These are phyloP conservation scores for Melanogrammus aeglefinus DNA, from an alignment of 2,797 vertebrate genomes.

Conservation along the genomic window DNA sequence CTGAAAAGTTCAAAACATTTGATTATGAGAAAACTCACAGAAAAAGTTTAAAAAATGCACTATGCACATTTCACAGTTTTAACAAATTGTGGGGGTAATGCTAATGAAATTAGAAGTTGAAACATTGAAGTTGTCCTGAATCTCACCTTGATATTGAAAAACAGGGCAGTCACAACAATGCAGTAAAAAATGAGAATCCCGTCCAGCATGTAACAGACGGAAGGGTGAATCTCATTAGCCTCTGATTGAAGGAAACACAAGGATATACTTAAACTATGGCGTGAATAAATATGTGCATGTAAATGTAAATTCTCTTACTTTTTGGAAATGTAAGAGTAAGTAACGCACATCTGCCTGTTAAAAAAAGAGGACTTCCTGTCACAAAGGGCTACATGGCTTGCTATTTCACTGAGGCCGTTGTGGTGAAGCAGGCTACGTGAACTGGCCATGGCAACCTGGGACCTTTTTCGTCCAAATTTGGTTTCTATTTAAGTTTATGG, in stretches of 20 bases:
- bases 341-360: neutral
- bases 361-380: neutral
- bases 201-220: slow-evolving; percentile 86
- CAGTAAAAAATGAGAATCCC: slow-evolving; percentile 85
- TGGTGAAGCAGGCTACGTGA: neutral
- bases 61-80: neutral
- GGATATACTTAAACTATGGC: neutral
- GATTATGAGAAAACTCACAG: neutral
- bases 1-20: neutral
- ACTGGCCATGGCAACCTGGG: too few relatives aligned
- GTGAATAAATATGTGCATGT: neutral
- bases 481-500: too few relatives aligned
- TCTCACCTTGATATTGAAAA: slow-evolving; percentile 84
- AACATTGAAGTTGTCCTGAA: neutral
- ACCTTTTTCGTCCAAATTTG: too few relatives aligned
- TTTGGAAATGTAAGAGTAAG: too few relatives aligned
- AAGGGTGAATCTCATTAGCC: slow-evolving; percentile 67
- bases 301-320: too few relatives aligned
- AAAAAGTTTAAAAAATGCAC: neutral
- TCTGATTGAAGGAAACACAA: slow-evolving; percentile 50
- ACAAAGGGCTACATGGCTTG: neutral
- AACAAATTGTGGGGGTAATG: neutral
- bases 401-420: too few relatives aligned
- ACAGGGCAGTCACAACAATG: slow-evolving; percentile 79
- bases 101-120: neutral